Base-by-base conservation (phyloP, 2,113 vertebrate genomes). In the Prionailurus viverrinus region DNA sequence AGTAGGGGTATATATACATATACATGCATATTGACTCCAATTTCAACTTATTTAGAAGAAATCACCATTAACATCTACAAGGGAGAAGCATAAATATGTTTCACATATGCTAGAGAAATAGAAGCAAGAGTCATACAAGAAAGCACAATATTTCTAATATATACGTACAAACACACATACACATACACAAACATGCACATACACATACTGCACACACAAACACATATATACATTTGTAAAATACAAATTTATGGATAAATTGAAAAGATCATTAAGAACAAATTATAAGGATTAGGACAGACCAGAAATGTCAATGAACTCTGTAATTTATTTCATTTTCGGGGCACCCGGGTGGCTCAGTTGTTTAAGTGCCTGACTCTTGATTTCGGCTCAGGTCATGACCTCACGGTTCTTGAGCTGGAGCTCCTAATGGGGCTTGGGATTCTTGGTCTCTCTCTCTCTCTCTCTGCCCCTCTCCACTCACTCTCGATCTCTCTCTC, bases 71-170 rank as follows among this genome's bases (percentile, higher is more conserved):
- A 31, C 65, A 90, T 83, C 53, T 84, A 66, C 13, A 33, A 27
- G 21, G 7, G 45, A 93, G 58, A 94, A 80, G 16, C 25, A 79
- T 48, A 76, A 86, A 78, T 5, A 11, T 29, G 48, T 76, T 94
- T 51, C 78, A 84, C 65, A 53, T 69, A 58, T 5, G 12, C 19
- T 8, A 71, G 48, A 92, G 29, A 69, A 86, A 45, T 11, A 73
- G 45, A 36, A 92, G 12, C 8, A 68, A 81, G 31, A 92, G 45
- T 95, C 89, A 92, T 84, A 86, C 85, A 96, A 80, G 39, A 78
- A 55, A 96, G 29, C 5, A 83, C 14, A 73, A 5, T 80, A 41
- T 85, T 82, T 86, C n/a, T 85, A 78, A 78, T 68, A 55, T 23
- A 76, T 39, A 58, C 4, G 13, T 4, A 33, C 13, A 69, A 13